Base-by-base conservation (phyloP, 2,888 invertebrate genomes). In the Liodrosophila aerea region DNA sequence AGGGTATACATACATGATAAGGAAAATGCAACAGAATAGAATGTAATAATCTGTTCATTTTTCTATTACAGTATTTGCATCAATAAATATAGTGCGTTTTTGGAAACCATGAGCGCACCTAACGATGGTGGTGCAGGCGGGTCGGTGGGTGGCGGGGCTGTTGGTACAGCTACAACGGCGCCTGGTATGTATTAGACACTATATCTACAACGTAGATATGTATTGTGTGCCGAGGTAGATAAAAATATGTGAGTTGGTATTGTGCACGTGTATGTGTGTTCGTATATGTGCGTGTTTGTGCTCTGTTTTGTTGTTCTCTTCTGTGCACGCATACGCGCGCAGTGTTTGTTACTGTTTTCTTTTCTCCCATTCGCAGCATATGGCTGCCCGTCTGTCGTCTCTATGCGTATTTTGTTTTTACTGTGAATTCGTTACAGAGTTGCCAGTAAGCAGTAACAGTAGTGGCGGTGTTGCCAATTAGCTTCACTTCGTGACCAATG, bases 71-170 rank as follows among this genome's bases (percentile, higher is more conserved):
- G 84, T 62, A 81, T 78, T 85, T 82, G 72, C 52, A 70, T 73
- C 63, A 76, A 76, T 59, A 76, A 74, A 63, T 76, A 73, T 66
- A 77, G 76, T 63, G 77, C 76, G 58, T 83, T 80, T 69, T 60
- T 85, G 62, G 71, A 76, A 62, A 82, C 62, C 61, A 87, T 87
- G 88, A 87, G 81, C 70, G 80, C 86, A 29, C 62, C 78, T 30
- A 75, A 76, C 64, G 87, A 87, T 45, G 76, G 77, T 12, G 86
- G 80, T 44, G 73, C 75, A 30, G 84, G 76, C 12, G 76, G 85
- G 43, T 47, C 73, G 13, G 78, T 80, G 66, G 84, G 78, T 43
- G 85, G 83, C 49, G 72, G 73, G 33, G 69, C 65, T 46, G 84
- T 76, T 61, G 66, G 77, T 66, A 82, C 86, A 64, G 87, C 86